Base-by-base conservation (phyloP, 92 coral and sea anemone species). In the Palythoa grandiflora region DNA sequence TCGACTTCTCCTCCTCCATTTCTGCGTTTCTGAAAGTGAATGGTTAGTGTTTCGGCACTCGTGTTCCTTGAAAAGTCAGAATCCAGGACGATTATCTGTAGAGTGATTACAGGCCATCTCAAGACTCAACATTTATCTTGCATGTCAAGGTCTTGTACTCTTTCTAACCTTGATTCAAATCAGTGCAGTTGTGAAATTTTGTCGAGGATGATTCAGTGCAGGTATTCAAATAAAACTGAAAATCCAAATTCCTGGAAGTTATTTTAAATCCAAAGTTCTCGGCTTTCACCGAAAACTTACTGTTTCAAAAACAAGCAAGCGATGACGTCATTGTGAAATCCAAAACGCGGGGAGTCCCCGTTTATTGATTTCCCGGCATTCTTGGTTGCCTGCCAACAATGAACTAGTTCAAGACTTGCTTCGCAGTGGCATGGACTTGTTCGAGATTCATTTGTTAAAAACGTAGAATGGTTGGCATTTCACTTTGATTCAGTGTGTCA, bases 1-100 rank as follows among this genome's bases (percentile, higher is more conserved):
- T 81, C 86, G 2, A 81, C 63, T 38, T 81, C 86, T 6, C 86
- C 86, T 13, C 86, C 86, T 28, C 86, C 86, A 19, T 81, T 81
- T 71, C 16, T 81, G 6, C 40, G 40, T 53, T 38, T 81, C 60
- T 81, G 86, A 51, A 81, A 81, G 48, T 81, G 74, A 63, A 81
- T 81, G 11, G 60, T 81, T 44, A 81, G 0, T 66, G 20, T 44
- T 28, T 47, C 86, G n/a, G 86, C 51, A 13, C 36, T 48, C 50
- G 75, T 28, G 59, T 66, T 35, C 5, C 60, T 81, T 20, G 75
- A 75, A 7, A 81, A 51, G 14, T 66, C 17, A 1, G 86, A 81
- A 36, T 66, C 86, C 47, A 63, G 61, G 3, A 68, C 15, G 17
- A 15, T 28, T 35, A 48, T 70, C 44, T 12, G 86, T 60, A 9